Conservation (phyloP, 2,888 invertebrate genomes). For the Frankliniella intonsa region DNA sequence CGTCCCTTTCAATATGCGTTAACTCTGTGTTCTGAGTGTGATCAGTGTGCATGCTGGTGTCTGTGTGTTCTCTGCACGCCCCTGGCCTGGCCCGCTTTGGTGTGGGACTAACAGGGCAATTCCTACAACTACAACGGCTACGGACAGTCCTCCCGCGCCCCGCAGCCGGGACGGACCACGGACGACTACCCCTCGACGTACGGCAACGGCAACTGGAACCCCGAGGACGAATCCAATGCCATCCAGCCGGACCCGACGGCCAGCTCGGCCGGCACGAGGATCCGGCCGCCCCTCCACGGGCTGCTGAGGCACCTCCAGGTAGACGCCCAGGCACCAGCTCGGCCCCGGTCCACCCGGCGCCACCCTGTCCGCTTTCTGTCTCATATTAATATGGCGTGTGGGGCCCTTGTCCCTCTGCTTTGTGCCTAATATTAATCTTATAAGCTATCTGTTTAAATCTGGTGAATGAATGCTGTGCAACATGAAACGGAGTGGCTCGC, state of each 20-base stretch:
- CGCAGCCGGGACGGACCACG: neutral
- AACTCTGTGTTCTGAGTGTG: neutral
- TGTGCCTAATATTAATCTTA: too few relatives aligned
- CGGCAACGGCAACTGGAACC: neutral
- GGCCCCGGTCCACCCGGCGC: too few relatives aligned
- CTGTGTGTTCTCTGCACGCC: neutral
- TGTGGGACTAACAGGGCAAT: constrained; percentile 17
- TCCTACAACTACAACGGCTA: neutral
- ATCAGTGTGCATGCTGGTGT: neutral
- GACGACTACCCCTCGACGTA: neutral
- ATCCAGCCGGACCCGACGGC: neutral
- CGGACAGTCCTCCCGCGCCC: neutral
- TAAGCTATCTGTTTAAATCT: too few relatives aligned
- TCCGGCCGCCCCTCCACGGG: constrained; percentile 8
- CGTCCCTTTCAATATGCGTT: too few relatives aligned
- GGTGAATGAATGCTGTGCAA: too few relatives aligned
- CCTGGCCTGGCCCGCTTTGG: neutral
- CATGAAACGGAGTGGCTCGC: too few relatives aligned
- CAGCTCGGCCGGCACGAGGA: neutral
- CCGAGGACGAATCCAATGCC: constrained; percentile 13
- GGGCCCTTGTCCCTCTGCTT: too few relatives aligned
- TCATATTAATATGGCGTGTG: too few relatives aligned
- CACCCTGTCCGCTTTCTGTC: too few relatives aligned
- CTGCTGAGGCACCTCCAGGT: constrained; percentile 5
- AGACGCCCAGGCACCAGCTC: neutral